Conservation (phyloP, 2,888 invertebrate species). For the Erpobdella octoculata region DNA sequence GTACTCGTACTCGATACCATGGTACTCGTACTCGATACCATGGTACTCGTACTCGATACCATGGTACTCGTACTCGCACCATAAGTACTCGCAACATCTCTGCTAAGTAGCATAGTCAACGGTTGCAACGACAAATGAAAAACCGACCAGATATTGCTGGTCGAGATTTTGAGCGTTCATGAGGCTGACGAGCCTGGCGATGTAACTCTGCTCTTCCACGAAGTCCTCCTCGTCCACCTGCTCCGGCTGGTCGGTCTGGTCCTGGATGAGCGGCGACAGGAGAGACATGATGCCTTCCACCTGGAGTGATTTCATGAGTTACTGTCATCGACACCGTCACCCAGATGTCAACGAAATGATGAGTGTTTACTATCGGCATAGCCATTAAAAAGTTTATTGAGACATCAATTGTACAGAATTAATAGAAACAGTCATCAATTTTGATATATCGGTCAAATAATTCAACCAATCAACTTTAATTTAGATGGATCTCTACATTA, state of each 20-base stretch:
- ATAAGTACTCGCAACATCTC: too few species aligned
- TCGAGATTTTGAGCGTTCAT: constrained; percentile 57
- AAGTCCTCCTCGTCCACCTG: constrained; percentile 77
- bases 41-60: too few species aligned
- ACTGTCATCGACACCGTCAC: too few species aligned
- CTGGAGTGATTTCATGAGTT: too few species aligned
- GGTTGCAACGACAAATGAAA: too few species aligned
- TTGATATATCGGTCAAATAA: neutral
- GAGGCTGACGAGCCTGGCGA: constrained; percentile 61
- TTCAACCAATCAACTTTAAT: neutral
- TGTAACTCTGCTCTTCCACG: constrained; percentile 82
- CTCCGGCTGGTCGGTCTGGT: constrained; percentile 55
- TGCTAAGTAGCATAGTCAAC: too few species aligned
- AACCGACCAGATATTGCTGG: constrained; percentile 55
- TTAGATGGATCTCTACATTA: neutral
- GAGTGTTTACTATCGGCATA: neutral
- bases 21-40: too few species aligned
- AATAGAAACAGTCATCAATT: too few species aligned
- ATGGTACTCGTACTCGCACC: too few species aligned
- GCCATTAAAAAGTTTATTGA: neutral
- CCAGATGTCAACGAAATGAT: too few species aligned
- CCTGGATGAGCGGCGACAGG: constrained; percentile 75
- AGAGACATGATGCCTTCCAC: constrained; percentile 71
- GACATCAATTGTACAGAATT: too few species aligned
- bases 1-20: too few species aligned